A percentile compares a stretch with the other conserved stretches of the same genome.
These are phyloP conservation scores for Lordiphosa fenestrarum DNA, from an alignment of 2,888 invertebrate genomes.

Conservation along the genomic window DNA sequence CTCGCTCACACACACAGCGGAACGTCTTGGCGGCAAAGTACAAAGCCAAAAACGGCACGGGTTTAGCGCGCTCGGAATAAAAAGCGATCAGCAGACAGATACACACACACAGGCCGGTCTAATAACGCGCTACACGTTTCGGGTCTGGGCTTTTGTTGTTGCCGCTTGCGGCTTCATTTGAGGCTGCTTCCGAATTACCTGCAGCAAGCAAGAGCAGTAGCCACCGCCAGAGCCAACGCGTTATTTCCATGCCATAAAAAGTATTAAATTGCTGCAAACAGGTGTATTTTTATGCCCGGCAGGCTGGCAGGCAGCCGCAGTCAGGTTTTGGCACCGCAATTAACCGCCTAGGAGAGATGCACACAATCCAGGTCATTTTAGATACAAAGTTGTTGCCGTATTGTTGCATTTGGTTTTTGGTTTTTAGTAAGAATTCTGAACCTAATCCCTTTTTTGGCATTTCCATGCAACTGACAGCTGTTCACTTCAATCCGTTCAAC, in stretches of 20 bases:
- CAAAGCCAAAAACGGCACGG: conserved; percentile 79
- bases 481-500: no score
- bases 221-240: conserved; percentile 34
- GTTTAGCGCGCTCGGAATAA: conserved; percentile 78
- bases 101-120: conserved; percentile 59
- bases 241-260: conserved; percentile 71
- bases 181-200: conserved; percentile 79
- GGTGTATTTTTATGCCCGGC: conserved; percentile 66
- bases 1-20: conserved; percentile 21
- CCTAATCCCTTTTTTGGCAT: no score
- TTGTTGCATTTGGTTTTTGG: no score
- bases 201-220: conserved; percentile 32
- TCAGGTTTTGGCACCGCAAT: conserved; percentile 47
- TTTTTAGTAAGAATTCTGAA: no score
- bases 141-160: conserved; percentile 42
- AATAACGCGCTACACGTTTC: conserved; percentile 44
- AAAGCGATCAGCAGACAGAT: conserved; percentile 69
- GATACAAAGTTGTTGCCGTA: no score
- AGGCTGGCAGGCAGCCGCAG: conserved; percentile 21
- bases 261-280: conserved; percentile 74
- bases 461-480: no score
- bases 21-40: conserved; percentile 67
- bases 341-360: conserved; percentile 26
- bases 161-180: conserved; percentile 1
- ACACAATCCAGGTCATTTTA: conserved; percentile 28